phyloP scores from a whole-genome alignment of 2,113 vertebrate genomes.

The Gallinago undulata region DNA sequence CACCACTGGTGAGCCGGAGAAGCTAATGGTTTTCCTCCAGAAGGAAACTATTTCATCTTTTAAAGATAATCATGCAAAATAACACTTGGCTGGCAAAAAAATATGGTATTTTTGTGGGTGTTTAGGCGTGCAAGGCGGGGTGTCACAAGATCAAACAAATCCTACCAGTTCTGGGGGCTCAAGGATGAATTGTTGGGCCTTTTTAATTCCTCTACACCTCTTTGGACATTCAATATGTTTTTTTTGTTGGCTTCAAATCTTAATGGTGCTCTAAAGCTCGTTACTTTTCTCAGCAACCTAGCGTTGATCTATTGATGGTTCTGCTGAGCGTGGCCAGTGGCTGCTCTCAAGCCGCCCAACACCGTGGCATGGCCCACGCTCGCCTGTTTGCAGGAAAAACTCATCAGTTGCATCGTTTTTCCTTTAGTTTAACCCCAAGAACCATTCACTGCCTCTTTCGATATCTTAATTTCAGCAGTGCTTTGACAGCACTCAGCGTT shows the following conservation, averaged over 20 bases:
- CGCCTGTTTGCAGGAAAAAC: background rate
- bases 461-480: background rate
- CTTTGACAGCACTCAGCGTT: background rate
- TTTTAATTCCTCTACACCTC: background rate
- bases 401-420: rapidly evolving
- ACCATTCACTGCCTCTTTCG: background rate
- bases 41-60: background rate
- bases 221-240: background rate
- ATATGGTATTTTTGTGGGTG: background rate
- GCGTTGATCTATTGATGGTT: rapidly evolving
- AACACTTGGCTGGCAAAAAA: background rate
- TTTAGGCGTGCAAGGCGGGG: background rate
- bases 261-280: background rate
- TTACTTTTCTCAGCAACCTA: background rate
- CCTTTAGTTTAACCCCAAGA: background rate
- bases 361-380: background rate
- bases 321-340: background rate
- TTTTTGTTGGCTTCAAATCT: background rate
- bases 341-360: background rate
- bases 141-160: constrained; percentile 24
- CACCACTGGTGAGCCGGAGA: background rate
- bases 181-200: background rate
- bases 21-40: background rate
- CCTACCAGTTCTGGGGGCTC: background rate
- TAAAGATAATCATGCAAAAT: background rate